Percentiles rank a stretch among this genome's conserved stretches.
phyloP scores from a whole-genome alignment of 2,888 invertebrate genomes.

The Lithophane socia region DNA sequence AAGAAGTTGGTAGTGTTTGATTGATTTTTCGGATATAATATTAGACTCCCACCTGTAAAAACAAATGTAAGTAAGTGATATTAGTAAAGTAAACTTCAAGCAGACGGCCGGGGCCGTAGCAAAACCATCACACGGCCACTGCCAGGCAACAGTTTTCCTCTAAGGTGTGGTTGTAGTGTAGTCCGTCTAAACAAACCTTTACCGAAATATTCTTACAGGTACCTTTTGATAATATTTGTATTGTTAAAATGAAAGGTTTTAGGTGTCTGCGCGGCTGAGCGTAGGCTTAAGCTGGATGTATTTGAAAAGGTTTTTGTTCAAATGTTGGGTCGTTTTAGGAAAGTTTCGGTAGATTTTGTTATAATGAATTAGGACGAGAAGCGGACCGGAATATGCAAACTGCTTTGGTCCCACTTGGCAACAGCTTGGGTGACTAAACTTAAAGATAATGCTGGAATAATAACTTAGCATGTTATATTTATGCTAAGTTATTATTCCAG shows the following conservation, averaged over 20 bases:
- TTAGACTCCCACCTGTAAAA: too few species aligned
- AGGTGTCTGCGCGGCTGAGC: background rate
- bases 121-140: background rate
- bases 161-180: too few species aligned
- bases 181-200: background rate
- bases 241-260: constrained; percentile 37
- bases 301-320: constrained; percentile 31
- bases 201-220: constrained; percentile 15
- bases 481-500: too few species aligned
- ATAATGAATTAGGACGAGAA: too few species aligned
- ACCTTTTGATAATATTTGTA: constrained; percentile 38
- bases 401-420: too few species aligned
- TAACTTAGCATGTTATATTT: too few species aligned
- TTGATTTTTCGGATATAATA: too few species aligned
- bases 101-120: background rate
- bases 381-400: too few species aligned
- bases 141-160: background rate
- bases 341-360: constrained; percentile 37
- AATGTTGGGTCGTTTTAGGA: constrained; percentile 26
- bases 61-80: too few species aligned
- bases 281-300: constrained; percentile 35
- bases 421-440: too few species aligned
- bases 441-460: too few species aligned
- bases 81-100: background rate
- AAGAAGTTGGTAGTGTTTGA: too few species aligned